Conservation (phyloP, 2,113 vertebrate species). For the Catharus fuscescens region DNA sequence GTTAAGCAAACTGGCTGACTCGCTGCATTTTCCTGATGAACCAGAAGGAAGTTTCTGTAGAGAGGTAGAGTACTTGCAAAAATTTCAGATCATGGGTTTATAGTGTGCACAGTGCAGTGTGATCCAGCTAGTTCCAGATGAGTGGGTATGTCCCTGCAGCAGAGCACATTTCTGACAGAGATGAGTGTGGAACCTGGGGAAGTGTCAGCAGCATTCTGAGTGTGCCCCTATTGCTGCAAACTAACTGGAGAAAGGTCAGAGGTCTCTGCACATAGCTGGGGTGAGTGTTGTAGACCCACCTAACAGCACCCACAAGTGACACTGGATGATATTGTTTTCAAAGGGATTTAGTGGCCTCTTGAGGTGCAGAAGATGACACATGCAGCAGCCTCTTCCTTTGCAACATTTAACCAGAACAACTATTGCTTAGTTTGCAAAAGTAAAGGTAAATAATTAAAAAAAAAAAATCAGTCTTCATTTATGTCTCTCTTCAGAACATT, state of each 20-base stretch:
- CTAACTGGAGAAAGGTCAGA: background rate
- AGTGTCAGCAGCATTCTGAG: background rate
- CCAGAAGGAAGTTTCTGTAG: slow-evolving; percentile 14
- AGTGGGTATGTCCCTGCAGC: background rate
- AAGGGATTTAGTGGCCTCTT: background rate
- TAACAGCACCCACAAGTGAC: background rate
- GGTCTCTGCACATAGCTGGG: background rate
- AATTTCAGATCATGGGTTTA: background rate
- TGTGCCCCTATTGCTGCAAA: background rate
- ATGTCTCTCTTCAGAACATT: background rate
- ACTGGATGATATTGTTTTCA: background rate
- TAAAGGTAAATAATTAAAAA: background rate
- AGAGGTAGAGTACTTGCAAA: background rate
- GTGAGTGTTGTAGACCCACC: background rate
- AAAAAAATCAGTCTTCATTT: background rate
- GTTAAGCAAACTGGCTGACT: slow-evolving; percentile 60
- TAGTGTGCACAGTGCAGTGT: background rate
- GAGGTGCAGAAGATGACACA: background rate
- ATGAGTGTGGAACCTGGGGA: fast-evolving
- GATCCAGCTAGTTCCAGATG: background rate
- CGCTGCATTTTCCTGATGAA: slow-evolving; percentile 23
- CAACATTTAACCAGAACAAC: background rate
- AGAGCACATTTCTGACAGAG: background rate
- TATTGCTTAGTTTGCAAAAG: background rate
- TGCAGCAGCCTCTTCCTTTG: background rate